Evolutionary conservation across 2,888 invertebrate species (phyloP), one percentile per base, ranked within the genome.

Genomic region (Lochmaea crataegi): DNA sequence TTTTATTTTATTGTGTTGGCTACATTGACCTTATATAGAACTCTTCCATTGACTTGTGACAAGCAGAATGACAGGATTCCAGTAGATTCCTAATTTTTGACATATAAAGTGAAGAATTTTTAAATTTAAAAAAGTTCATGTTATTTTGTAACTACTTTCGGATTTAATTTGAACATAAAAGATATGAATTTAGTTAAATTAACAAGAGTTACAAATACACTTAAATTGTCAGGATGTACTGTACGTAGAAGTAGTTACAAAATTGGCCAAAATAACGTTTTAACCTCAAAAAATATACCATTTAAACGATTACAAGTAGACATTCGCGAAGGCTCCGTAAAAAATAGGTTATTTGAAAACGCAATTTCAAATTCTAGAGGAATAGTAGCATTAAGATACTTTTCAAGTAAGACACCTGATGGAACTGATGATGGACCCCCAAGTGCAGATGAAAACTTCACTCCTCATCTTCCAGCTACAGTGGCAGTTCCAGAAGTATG

Each of bases 401-500:
- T 80, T 73, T 72, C 78, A 58, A 79, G 76, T 56, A 80, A 80
- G 72, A 75, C 75, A 61, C 61, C 76, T 11, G 81, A 79, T 57
- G 82, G 81, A 53, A 73, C 81, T 11, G 80, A 81, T 61, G 83
- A 82, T 70, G 83, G 84, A 38, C 68, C 76, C n/a, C 76, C 82
- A 3, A 60, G 76, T 22, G 32, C 38, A 1, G 87, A 86, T 18
- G 87, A 86, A 80, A 82, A 86, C 51, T 86, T 86, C 66, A 88
- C 88, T 73, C 89, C 89, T 68, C 91, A 91, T 78, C 84, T 96
- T 76, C 95, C 97, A 64, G 96, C 96, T 0, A 94, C 97, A 0
- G 94, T 97, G 63, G 94, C 95, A 16, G 95, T 99, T 41, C 99
- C 99, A 0, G 98, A 98, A 86, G 93, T 95, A 11, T 98, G 97